A percentile compares a stretch with the other conserved stretches of the same genome.
Conservation (phyloP, 2,113 vertebrate genomes). For the Myotis yumanensis region DNA sequence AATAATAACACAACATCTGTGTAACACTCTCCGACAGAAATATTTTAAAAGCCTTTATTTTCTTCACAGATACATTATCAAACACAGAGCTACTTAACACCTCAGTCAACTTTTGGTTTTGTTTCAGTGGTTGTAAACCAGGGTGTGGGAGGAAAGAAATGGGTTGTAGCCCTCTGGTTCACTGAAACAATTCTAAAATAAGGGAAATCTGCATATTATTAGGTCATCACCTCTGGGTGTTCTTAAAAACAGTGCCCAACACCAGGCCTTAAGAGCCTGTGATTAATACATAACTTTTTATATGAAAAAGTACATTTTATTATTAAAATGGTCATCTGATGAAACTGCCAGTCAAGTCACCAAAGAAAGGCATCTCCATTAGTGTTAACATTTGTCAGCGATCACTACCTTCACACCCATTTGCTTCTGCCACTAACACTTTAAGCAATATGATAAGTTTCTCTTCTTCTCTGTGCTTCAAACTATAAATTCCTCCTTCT, state of each 20-base stretch:
- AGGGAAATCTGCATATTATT: constrained; percentile 28
- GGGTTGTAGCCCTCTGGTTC: not conserved
- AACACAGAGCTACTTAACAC: not conserved
- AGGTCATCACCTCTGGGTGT: not conserved
- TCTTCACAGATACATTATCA: not conserved
- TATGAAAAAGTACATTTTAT: not conserved
- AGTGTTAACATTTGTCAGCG: not conserved
- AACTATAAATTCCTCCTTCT: not conserved
- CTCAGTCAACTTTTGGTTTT: constrained; percentile 29
- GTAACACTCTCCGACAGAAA: not conserved
- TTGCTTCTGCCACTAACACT: not conserved
- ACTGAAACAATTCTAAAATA: not conserved
- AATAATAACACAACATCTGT: not conserved
- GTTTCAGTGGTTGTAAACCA: constrained; percentile 5
- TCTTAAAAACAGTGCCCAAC: not conserved
- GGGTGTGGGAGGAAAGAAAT: not conserved
- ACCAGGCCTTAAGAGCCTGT: not conserved
- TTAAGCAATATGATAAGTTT: not conserved
- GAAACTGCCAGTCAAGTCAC: not conserved
- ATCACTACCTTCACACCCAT: not conserved
- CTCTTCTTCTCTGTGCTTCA: not conserved
- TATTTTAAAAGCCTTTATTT: constrained; percentile 35
- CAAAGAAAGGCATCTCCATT: not conserved
- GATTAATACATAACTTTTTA: not conserved
- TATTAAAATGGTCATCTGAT: not conserved